phyloP scores from a whole-genome alignment of 2,113 vertebrate species.

The Desmodus rotundus region DNA sequence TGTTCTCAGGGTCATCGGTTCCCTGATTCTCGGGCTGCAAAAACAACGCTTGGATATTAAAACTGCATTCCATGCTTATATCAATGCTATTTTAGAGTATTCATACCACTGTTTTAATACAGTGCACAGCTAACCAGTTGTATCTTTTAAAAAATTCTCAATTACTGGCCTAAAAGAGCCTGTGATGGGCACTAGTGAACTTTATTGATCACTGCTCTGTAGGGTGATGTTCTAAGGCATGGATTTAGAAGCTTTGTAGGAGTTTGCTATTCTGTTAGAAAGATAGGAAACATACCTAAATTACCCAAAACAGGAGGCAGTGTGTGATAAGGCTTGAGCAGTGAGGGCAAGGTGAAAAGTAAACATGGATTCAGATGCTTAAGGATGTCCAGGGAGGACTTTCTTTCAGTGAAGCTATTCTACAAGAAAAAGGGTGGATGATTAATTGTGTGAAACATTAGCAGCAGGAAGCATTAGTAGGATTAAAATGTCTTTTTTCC shows the following conservation, averaged over 20 bases:
- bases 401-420: background rate
- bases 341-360: background rate
- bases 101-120: background rate
- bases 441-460: background rate
- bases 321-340: background rate
- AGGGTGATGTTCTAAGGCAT: background rate
- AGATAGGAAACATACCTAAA: background rate
- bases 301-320: background rate
- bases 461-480: background rate
- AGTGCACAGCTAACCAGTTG: background rate
- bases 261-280: background rate
- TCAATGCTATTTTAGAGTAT: background rate
- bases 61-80: accelerated
- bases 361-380: background rate
- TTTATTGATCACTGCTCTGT: background rate
- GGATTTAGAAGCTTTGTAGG: background rate
- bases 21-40: background rate
- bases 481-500: background rate
- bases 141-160: background rate
- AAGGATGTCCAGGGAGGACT: background rate
- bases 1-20: background rate
- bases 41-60: background rate
- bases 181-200: no score
- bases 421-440: background rate
- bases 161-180: background rate